Conservation (phyloP, 2,113 vertebrate species). For the Lathamus discolor region DNA sequence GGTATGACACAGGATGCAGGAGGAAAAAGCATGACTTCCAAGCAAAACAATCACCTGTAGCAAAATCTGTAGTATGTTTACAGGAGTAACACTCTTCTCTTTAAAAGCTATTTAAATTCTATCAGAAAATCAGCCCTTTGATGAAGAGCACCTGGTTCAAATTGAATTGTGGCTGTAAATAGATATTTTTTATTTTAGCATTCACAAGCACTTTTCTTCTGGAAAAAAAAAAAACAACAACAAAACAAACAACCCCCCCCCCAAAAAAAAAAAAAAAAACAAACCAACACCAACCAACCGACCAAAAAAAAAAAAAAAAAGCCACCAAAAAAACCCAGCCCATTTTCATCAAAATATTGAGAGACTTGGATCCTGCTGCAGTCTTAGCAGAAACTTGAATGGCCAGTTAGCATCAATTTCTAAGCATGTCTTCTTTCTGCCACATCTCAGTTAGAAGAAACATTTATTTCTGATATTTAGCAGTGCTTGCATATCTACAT, state of each 20-base stretch:
- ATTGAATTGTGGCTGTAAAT: neutral
- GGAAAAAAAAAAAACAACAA: neutral
- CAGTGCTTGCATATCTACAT: neutral
- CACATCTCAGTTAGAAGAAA: neutral
- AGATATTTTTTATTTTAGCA: neutral
- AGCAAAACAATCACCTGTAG: neutral
- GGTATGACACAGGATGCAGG: neutral
- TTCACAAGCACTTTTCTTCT: neutral
- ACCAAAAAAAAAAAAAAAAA: too few species aligned
- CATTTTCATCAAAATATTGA: neutral
- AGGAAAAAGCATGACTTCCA: neutral
- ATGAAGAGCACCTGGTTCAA: neutral
- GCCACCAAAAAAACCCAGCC: neutral
- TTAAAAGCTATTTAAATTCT: neutral
- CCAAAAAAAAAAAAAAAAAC: too few species aligned
- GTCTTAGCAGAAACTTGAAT: neutral
- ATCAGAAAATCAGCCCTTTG: neutral
- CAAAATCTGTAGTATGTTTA: neutral
- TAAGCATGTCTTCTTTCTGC: neutral
- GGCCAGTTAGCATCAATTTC: neutral
- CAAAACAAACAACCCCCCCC: too few species aligned
- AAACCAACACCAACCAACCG: too few species aligned
- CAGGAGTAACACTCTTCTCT: neutral
- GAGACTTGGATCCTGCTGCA: neutral
- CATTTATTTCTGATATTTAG: neutral